These are phyloP conservation scores for Thalpophila matura DNA, from an alignment of 2,888 invertebrate species.

Conservation along the genomic window DNA sequence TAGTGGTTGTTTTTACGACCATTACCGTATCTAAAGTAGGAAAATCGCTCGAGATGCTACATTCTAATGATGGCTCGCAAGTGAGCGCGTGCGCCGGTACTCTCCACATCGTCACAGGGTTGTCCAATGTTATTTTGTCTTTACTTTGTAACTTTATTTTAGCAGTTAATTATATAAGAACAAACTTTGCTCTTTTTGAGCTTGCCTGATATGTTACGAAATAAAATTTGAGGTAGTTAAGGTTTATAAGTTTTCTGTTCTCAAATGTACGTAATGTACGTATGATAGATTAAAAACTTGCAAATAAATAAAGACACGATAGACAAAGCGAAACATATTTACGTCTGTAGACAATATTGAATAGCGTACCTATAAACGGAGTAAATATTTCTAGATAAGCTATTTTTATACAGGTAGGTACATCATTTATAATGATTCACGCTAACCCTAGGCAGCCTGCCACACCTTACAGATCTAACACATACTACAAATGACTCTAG, in stretches of 20 bases:
- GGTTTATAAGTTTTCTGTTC: neutral
- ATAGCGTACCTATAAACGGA: neutral
- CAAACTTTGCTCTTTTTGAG: too few species aligned
- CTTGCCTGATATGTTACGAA: too few species aligned
- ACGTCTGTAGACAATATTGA: neutral
- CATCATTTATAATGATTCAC: conserved; percentile 4
- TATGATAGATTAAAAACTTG: too few species aligned
- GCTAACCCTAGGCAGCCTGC: conserved; percentile 55
- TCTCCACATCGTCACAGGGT: conserved; percentile 70
- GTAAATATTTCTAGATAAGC: neutral
- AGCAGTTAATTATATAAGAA: neutral
- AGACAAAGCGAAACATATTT: neutral
- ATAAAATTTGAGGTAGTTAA: too few species aligned
- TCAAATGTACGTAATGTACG: too few species aligned
- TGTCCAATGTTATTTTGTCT: conserved; percentile 55
- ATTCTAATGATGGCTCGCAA: conserved; percentile 87
- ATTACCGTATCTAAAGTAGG: conserved; percentile 89
- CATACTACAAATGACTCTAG: conserved; percentile 75
- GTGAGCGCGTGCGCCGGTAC: conserved; percentile 89
- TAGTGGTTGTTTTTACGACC: conserved; percentile 84
- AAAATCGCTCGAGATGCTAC: conserved; percentile 88
- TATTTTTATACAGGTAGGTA: too few species aligned
- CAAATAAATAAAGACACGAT: neutral
- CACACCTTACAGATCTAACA: conserved; percentile 73
- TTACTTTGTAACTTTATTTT: conserved; percentile 8